Percentiles rank a stretch among this genome's conserved stretches.
Conservation (phyloP, 2,888 invertebrate species). For the Deilephila porcellus region DNA sequence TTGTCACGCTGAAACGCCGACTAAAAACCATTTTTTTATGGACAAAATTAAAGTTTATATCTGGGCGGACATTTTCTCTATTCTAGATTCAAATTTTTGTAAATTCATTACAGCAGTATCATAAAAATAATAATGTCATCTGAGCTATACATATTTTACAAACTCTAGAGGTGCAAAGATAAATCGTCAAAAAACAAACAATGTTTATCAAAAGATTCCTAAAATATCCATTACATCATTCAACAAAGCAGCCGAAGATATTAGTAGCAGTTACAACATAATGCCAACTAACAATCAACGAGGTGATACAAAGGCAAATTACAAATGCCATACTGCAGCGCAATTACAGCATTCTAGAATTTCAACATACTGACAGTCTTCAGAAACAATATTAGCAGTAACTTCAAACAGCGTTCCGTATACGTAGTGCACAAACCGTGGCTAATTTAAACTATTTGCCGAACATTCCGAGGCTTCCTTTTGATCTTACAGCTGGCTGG, state of each 20-base stretch:
- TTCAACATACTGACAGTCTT: constrained; percentile 11
- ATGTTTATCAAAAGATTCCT: too few relatives aligned
- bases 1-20: too few relatives aligned
- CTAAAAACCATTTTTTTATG: too few relatives aligned
- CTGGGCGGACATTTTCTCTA: too few relatives aligned
- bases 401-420: constrained; percentile 27
- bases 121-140: too few relatives aligned
- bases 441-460: constrained; percentile 63
- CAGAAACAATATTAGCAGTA: constrained; percentile 25
- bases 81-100: too few relatives aligned
- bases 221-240: too few relatives aligned
- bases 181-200: too few relatives aligned
- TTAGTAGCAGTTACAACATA: neutral
- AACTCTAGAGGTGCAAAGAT: too few relatives aligned
- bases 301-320: neutral
- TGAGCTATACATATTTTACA: too few relatives aligned
- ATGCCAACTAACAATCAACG: neutral
- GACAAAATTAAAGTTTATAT: too few relatives aligned
- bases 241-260: neutral
- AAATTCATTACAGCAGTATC: too few relatives aligned
- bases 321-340: neutral
- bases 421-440: constrained; percentile 43
- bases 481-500: constrained; percentile 47
- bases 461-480: constrained; percentile 53
- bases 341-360: constrained; percentile 9